A percentile compares a stretch with the other conserved stretches of the same genome.
Conservation (phyloP, 2,113 vertebrate genomes). For the Puntigrus tetrazona region DNA sequence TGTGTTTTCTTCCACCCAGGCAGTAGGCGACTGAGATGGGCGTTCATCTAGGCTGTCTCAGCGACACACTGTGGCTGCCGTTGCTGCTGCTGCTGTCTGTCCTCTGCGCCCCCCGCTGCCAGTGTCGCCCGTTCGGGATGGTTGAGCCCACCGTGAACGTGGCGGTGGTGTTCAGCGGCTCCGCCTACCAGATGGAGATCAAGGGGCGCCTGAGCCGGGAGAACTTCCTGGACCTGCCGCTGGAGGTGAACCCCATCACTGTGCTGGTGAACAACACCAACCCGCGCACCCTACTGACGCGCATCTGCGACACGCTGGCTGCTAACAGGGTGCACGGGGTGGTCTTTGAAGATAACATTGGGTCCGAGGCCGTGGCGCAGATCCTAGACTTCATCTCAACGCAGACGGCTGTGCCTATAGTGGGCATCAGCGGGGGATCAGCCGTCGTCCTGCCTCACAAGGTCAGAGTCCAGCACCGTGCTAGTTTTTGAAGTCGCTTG, state of each 20-base stretch:
- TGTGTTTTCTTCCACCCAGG: constrained; percentile 69
- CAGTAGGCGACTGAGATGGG: constrained; percentile 88
- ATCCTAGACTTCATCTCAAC: constrained; percentile 97
- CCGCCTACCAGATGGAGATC: constrained; percentile 82
- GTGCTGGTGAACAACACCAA: constrained; percentile 93
- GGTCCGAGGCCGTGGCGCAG: constrained; percentile 90
- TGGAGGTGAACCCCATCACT: constrained; percentile 90
- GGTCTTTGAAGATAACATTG: constrained; percentile 93
- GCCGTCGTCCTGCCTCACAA: constrained; percentile 92
- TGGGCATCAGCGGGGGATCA: constrained; percentile 96
- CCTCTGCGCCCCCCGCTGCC: constrained; percentile 69
- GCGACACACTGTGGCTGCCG: constrained; percentile 81
- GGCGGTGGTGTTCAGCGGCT: constrained; percentile 91
- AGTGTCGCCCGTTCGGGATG: constrained; percentile 71
- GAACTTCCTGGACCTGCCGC: constrained; percentile 90
- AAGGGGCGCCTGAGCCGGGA: constrained; percentile 86
- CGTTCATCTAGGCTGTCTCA: constrained; percentile 79
- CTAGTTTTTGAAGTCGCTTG: neutral
- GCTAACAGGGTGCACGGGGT: constrained; percentile 87
- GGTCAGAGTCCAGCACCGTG: constrained; percentile 72
- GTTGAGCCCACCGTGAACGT: constrained; percentile 74
- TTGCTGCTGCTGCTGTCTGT: constrained; percentile 72
- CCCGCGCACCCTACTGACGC: constrained; percentile 91
- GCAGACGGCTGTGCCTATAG: constrained; percentile 89
- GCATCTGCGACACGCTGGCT: constrained; percentile 86